A percentile compares a stretch with the other conserved stretches of the same genome.
These are phyloP conservation scores for Drosophila formosana DNA, from an alignment of 2,888 invertebrate genomes.

Conservation along the genomic window DNA sequence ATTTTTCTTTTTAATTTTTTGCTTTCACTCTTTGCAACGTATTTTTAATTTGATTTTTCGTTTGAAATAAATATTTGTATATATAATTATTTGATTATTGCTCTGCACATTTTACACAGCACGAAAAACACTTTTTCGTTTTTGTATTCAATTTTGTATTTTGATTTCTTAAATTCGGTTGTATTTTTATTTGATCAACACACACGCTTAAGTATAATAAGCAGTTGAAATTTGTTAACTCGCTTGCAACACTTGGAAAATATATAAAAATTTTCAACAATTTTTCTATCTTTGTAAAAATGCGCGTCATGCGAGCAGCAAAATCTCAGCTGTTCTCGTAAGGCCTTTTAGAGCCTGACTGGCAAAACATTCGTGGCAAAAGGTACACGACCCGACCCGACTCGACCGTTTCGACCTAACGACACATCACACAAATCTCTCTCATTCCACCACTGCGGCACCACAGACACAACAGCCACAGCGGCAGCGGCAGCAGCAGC, in stretches of 20 bases:
- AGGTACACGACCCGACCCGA: constrained; percentile 86
- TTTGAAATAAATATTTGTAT: constrained; percentile 32
- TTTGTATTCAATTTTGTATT: constrained; percentile 14
- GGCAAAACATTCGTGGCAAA: constrained; percentile 86
- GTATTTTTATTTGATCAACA: constrained; percentile 11
- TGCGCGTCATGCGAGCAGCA: constrained; percentile 84
- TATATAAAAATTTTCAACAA: constrained; percentile 49
- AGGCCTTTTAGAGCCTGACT: constrained; percentile 86
- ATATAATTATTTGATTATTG: constrained; percentile 47
- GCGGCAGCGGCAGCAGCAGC: constrained; percentile 23
- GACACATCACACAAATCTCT: constrained; percentile 85
- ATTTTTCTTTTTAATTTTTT: constrained; percentile 15
- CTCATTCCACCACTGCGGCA: constrained; percentile 81
- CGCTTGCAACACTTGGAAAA: constrained; percentile 50
- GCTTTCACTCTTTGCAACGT: constrained; percentile 33
- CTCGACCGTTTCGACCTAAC: constrained; percentile 86
- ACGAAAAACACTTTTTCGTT: constrained; percentile 45
- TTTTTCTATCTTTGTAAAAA: constrained; percentile 69
- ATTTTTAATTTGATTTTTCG: constrained; percentile 27
- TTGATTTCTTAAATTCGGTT: constrained; percentile 12
- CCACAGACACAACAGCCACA: neutral
- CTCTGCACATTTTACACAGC: constrained; percentile 50
- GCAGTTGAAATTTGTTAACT: constrained; percentile 40
- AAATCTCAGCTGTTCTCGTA: constrained; percentile 85
- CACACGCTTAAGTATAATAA: constrained; percentile 32